These are phyloP conservation scores for Polypterus senegalus DNA, from an alignment of 2,113 vertebrate species.

Conservation along the genomic window DNA sequence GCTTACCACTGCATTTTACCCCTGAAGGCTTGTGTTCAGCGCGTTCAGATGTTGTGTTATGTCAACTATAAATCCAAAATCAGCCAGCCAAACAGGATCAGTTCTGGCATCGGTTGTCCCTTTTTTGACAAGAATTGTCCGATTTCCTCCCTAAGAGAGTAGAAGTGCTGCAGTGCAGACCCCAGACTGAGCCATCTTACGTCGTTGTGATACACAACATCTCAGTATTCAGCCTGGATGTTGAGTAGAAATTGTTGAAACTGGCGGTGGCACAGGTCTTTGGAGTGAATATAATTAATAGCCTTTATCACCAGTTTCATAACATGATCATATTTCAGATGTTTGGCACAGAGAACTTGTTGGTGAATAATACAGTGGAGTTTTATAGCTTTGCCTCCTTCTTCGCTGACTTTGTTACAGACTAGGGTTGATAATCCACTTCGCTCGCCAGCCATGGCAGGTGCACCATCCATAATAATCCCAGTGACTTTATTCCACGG, in stretches of 20 bases:
- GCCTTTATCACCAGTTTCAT: slow-evolving; percentile 21
- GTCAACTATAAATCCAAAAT: slow-evolving; percentile 5
- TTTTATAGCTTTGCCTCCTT: slow-evolving; percentile 11
- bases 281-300: slow-evolving; percentile 17
- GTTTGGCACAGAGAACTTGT: slow-evolving; percentile 22
- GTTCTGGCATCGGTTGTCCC: slow-evolving; percentile 4
- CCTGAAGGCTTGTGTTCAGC: no score
- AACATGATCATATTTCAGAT: slow-evolving; percentile 22
- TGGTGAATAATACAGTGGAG: slow-evolving; percentile 24
- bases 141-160: no score
- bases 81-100: slow-evolving; percentile 6
- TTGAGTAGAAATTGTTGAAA: not conserved
- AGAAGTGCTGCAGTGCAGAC: not conserved
- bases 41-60: not conserved
- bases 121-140: no score
- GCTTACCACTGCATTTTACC: no score
- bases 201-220: slow-evolving; percentile 6
- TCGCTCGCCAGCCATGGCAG: no score
- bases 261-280: slow-evolving; percentile 7
- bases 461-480: slow-evolving; percentile 10
- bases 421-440: no score
- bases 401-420: slow-evolving; percentile 22
- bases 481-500: not conserved
- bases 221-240: slow-evolving; percentile 20
- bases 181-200: not conserved